Percentiles rank a stretch among this genome's conserved stretches.
Evolutionary conservation across 2,888 invertebrate species (phyloP).

Genomic region (Sesamia inferens): DNA sequence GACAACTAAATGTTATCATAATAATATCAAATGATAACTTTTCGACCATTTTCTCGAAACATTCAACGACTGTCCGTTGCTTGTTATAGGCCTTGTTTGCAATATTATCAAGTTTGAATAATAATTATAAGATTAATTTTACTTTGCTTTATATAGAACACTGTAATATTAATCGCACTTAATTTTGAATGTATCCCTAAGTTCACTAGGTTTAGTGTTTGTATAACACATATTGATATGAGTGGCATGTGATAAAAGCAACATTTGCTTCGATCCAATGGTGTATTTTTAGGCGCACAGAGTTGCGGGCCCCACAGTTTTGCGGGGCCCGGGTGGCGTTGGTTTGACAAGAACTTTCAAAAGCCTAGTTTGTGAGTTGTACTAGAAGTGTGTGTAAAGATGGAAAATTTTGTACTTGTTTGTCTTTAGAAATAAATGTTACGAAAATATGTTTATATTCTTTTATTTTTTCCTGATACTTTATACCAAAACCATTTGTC

Average conservation of each 20-base stretch:
- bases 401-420: constrained; percentile 65
- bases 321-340: background rate
- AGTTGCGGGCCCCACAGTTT: background rate
- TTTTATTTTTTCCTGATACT: constrained; percentile 26
- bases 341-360: constrained; percentile 34
- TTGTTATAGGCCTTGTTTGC: background rate
- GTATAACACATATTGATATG: constrained; percentile 4
- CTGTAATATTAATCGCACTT: constrained; percentile 50
- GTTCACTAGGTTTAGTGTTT: constrained; percentile 21
- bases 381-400: constrained; percentile 60
- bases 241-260: background rate
- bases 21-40: background rate
- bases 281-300: background rate
- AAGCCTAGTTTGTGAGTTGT: constrained; percentile 47
- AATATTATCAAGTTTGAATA: constrained; percentile 4
- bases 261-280: background rate
- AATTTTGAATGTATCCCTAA: constrained; percentile 35
- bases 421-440: constrained; percentile 65
- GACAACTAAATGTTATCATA: background rate
- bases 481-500: too few species aligned
- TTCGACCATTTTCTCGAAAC: background rate
- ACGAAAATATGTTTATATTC: constrained; percentile 53
- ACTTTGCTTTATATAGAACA: constrained; percentile 24
- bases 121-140: background rate
- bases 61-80: background rate